Conservation (phyloP, 1,140 invertebrate species). For the Lordiphosa clarofinis region DNA sequence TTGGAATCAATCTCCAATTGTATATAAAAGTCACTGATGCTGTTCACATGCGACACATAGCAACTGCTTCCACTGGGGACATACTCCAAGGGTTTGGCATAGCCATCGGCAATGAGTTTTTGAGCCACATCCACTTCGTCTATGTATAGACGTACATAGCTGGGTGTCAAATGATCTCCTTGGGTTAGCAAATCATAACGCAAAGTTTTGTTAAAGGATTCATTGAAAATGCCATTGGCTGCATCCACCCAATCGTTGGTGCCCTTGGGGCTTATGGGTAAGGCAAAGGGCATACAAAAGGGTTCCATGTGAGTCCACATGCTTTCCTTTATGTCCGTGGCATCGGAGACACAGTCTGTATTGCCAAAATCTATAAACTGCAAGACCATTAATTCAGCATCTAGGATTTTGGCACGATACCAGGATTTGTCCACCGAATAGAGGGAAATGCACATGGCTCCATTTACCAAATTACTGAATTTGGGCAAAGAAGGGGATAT, state of each 20-base stretch:
- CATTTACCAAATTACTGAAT: conserved; percentile 79
- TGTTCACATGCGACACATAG: conserved; percentile 85
- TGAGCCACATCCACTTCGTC: conserved; percentile 83
- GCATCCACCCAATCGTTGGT: conserved; percentile 85
- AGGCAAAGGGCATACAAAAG: conserved; percentile 83
- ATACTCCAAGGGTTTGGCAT: conserved; percentile 80
- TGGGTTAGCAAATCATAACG: conserved; percentile 81
- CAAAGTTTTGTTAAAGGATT: conserved; percentile 62
- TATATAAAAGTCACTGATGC: conserved; percentile 86
- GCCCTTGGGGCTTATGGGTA: conserved; percentile 84
- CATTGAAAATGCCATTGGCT: conserved; percentile 82
- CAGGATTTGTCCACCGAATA: conserved; percentile 87
- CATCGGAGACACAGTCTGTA: conserved; percentile 85
- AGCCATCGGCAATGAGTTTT: conserved; percentile 81
- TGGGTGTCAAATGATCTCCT: conserved; percentile 65
- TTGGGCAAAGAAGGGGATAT: conserved; percentile 78
- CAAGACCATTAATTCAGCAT: conserved; percentile 86
- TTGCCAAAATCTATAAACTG: conserved; percentile 92
- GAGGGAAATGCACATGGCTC: conserved; percentile 86
- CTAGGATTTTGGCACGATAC: conserved; percentile 90
- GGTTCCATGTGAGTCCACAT: conserved; percentile 80
- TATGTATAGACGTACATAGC: conserved; percentile 84
- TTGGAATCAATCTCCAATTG: conserved; percentile 83
- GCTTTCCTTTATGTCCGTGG: conserved; percentile 82
- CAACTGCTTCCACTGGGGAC: conserved; percentile 81